A percentile compares a stretch with the other conserved stretches of the same genome.
Evolutionary conservation across 2,797 vertebrate genomes (phyloP).

Genomic region (Propithecus deckenii): DNA sequence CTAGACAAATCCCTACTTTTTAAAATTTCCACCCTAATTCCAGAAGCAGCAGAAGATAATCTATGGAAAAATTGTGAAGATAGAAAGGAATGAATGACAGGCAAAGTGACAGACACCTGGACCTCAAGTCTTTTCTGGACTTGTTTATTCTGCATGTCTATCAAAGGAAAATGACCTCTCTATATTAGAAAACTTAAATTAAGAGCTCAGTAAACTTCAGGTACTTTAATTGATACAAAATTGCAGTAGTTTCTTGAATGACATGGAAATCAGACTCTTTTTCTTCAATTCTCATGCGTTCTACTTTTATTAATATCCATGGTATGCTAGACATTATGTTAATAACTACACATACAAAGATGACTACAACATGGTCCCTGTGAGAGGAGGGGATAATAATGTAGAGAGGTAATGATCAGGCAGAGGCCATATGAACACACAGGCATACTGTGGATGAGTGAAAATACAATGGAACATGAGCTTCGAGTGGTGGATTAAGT

Average conservation of each 20-base stretch:
- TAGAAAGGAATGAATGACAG: neutral
- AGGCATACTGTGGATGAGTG: neutral
- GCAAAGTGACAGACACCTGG: neutral
- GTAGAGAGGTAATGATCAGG: neutral
- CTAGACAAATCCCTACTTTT: neutral
- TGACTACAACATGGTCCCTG: neutral
- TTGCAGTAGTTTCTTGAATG: neutral
- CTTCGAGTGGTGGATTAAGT: neutral
- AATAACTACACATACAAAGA: neutral
- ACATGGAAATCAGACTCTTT: neutral
- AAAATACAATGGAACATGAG: neutral
- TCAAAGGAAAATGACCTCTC: neutral
- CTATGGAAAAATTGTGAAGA: neutral
- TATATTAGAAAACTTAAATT: neutral
- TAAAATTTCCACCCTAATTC: neutral
- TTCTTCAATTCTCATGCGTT: neutral
- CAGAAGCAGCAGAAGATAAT: neutral
- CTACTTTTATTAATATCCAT: neutral
- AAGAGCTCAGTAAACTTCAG: neutral
- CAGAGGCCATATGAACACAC: neutral
- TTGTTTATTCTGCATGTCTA: neutral
- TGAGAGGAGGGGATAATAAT: fast-evolving
- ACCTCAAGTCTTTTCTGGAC: neutral
- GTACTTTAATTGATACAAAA: neutral
- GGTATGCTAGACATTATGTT: neutral